Base-by-base conservation (phyloP, 2,888 invertebrate species). In the Scelioninae gen. 2 region DNA sequence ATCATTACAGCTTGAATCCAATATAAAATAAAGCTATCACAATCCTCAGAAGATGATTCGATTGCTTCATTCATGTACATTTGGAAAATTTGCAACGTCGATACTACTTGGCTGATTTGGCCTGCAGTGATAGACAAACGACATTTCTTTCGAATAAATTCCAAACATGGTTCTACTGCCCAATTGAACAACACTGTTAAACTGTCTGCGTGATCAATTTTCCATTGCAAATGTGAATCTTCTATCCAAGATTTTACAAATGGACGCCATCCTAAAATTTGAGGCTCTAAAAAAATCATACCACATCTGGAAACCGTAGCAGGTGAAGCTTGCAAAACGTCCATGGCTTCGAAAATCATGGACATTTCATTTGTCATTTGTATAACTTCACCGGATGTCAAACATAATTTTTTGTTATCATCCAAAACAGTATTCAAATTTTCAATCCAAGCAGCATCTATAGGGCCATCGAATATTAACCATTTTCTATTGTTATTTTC, bases 401-500 rank as follows among this genome's bases (percentile, higher is more conserved):
- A 87, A 82, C 95, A 96, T 15, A 96, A 88, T 83, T 95, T 95
- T 86, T 94, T 95, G 84, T 94, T 95, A 79, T 95, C 95, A 85
- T 96, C 96, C 76, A 96, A 87, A 2, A 94, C 94, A 0, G 95
- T 95, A 83, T 95, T 95, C 91, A 96, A 92, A 84, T 94, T 95
- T 88, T 96, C 95, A 78, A 95, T 94, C 96, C 96, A 96, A 2
- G 93, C 92, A 1, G 95, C 93, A 85, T 96, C 95, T 1, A 96
- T 94, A 0, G 95, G 95, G 0, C 96, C 96, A 85, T 96, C 95
- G 85, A 97, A 96, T 57, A 97, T 92, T 41, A 97, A 91, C 96
- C 96, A 97, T 87, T 96, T 96, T 72, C 92, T 89, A 78, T 93
- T 91, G 0, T 91, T 89, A 0, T 91, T 91, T 25, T 92, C 91